These are phyloP conservation scores for Luperina nickerlii DNA, from an alignment of 2,888 invertebrate species.

Conservation along the genomic window DNA sequence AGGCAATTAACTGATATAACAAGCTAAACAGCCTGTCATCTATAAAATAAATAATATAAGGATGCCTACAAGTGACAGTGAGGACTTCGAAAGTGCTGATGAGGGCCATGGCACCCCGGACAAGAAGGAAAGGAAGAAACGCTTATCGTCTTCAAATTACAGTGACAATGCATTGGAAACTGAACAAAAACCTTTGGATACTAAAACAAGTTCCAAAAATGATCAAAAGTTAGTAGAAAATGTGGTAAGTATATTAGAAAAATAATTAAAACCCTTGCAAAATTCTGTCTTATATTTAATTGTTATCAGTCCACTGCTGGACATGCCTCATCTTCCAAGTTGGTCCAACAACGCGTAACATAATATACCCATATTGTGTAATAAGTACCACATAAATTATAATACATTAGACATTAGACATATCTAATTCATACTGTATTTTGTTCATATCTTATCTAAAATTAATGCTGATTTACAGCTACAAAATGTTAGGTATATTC, in stretches of 20 bases:
- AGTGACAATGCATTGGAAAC: slow-evolving; percentile 81
- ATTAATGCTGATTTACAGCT: slow-evolving; percentile 12
- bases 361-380: slow-evolving; percentile 10
- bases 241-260: slow-evolving; percentile 50
- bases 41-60: slow-evolving; percentile 15
- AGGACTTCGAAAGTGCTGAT: slow-evolving; percentile 94
- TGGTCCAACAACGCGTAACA: background rate
- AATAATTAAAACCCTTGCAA: background rate
- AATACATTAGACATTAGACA: background rate
- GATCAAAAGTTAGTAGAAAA: slow-evolving; percentile 58
- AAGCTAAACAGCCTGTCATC: slow-evolving; percentile 13
- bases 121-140: slow-evolving; percentile 82
- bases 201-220: slow-evolving; percentile 45
- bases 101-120: slow-evolving; percentile 89
- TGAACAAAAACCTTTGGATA: slow-evolving; percentile 70
- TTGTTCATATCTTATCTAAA: slow-evolving; percentile 19
- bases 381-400: background rate
- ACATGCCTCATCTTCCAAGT: background rate
- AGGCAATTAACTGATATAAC: slow-evolving; percentile 5
- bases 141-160: slow-evolving; percentile 84
- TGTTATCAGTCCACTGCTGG: background rate
- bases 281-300: background rate
- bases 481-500: background rate
- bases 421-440: background rate
- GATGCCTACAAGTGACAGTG: slow-evolving; percentile 94